These are phyloP conservation scores for Salmo trutta DNA, from an alignment of 2,797 vertebrate genomes.

Conservation along the genomic window DNA sequence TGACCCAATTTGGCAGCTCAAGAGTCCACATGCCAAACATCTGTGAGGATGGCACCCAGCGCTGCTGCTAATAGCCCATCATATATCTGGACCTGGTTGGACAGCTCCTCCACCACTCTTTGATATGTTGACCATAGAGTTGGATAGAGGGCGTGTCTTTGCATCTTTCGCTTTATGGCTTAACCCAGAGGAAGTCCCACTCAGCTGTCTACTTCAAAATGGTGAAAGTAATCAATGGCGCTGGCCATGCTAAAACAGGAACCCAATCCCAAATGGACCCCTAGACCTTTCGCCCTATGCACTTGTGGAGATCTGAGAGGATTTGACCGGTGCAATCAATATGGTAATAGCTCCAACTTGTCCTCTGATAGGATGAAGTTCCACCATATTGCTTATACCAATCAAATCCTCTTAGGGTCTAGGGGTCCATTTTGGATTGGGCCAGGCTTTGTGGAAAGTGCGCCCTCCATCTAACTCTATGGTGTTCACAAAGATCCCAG, in stretches of 20 bases:
- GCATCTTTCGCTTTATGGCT: background rate
- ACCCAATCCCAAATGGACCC: too few species aligned
- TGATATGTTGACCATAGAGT: constrained; percentile 41
- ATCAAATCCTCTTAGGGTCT: too few species aligned
- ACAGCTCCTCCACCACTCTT: constrained; percentile 33
- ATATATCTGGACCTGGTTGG: background rate
- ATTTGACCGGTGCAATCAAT: too few species aligned
- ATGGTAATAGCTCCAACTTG: too few species aligned
- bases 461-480: background rate
- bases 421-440: too few species aligned
- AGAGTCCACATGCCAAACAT: constrained; percentile 66
- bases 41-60: constrained; percentile 69
- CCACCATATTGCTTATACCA: too few species aligned
- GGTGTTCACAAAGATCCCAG: constrained; percentile 34
- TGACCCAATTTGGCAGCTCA: constrained; percentile 60
- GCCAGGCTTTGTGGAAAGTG: background rate
- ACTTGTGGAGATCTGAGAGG: too few species aligned
- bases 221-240: too few species aligned
- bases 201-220: too few species aligned
- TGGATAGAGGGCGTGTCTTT: background rate
- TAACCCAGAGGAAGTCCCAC: background rate
- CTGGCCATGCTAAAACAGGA: too few species aligned
- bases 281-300: too few species aligned
- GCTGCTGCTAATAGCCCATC: constrained; percentile 55
- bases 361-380: too few species aligned